Evolutionary conservation across 2,888 invertebrate genomes (phyloP).

Genomic region (Acheta domesticus): DNA sequence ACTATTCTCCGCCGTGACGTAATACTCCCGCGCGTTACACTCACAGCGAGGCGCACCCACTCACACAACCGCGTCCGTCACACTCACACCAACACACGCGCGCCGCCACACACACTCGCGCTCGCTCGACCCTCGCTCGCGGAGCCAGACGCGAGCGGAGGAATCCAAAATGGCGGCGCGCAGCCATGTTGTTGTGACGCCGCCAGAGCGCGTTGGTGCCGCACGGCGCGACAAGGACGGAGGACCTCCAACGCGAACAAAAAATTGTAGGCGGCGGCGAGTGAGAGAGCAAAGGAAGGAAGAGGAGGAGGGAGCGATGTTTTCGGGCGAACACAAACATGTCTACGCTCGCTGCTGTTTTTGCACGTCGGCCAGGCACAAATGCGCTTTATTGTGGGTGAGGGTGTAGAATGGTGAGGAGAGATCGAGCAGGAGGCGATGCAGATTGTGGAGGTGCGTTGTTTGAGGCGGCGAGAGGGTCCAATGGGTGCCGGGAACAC

Average conservation of each 20-base stretch:
- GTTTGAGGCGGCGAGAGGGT: too few relatives aligned
- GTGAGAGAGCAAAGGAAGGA: neutral
- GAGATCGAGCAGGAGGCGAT: too few relatives aligned
- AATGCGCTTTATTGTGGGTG: constrained; percentile 3
- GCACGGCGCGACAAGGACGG: neutral
- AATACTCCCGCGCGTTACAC: neutral
- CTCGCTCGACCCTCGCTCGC: neutral
- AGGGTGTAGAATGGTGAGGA: neutral
- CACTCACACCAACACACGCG: neutral
- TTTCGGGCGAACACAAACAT: constrained; percentile 1
- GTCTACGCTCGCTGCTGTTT: neutral
- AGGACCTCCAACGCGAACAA: neutral
- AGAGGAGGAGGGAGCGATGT: neutral
- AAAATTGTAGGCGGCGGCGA: neutral
- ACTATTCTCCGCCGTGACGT: neutral
- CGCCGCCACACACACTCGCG: neutral
- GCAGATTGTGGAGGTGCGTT: too few relatives aligned
- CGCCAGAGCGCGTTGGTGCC: neutral
- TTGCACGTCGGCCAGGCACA: constrained; percentile 3
- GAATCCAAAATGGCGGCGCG: constrained; percentile 1
- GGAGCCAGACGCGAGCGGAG: neutral
- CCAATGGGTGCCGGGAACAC: too few relatives aligned
- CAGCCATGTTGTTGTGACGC: neutral
- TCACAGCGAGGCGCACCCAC: neutral
- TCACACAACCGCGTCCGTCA: neutral